Conservation (phyloP, 2,888 invertebrate species). For the Pachydiplax longipennis region DNA sequence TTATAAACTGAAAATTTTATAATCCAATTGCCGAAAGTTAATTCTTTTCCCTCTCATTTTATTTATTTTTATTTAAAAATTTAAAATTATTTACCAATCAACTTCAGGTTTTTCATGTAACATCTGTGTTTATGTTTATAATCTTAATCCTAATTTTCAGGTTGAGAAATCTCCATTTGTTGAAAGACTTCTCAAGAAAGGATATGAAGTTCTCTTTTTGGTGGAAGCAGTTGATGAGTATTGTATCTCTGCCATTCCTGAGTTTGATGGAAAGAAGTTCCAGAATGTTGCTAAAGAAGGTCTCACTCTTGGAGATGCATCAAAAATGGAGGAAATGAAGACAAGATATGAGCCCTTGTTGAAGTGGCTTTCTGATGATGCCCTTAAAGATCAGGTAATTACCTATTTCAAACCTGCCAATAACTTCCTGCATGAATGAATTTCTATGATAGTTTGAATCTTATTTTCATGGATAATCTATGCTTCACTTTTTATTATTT, state of each 20-base stretch:
- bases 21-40: no score
- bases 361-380: conserved; percentile 86
- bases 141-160: conserved; percentile 53
- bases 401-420: not conserved
- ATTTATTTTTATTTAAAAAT: no score
- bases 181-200: conserved; percentile 89
- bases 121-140: not conserved
- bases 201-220: conserved; percentile 93
- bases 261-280: conserved; percentile 99
- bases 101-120: no score
- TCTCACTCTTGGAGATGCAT: conserved; percentile 81
- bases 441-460: not conserved
- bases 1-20: no score
- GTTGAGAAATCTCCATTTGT: conserved; percentile 94
- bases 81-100: no score
- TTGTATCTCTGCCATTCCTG: conserved; percentile 92
- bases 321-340: conserved; percentile 78
- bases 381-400: conserved; percentile 75
- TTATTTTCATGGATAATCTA: not conserved
- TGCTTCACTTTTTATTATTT: conserved; percentile 43
- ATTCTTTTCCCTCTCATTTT: no score
- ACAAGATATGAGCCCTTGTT: conserved; percentile 86
- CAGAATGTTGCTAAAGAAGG: conserved; percentile 99
- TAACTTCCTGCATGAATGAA: not conserved
- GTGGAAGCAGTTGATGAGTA: conserved; percentile 99